phyloP scores from a whole-genome alignment of 2,113 vertebrate genomes.

The Spizaetus ornatus region DNA sequence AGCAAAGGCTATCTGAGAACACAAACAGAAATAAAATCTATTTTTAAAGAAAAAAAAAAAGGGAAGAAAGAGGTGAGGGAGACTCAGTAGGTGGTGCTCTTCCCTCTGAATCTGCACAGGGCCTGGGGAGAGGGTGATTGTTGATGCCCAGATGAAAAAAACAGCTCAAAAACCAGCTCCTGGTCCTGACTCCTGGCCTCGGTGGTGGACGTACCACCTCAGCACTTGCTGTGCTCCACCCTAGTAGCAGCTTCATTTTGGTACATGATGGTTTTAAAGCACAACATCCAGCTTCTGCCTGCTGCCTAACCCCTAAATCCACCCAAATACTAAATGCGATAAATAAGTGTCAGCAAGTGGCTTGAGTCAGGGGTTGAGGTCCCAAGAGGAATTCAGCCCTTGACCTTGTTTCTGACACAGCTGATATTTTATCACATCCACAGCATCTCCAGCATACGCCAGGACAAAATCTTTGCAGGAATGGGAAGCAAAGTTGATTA shows the following conservation, averaged over 20 bases:
- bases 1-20: background rate
- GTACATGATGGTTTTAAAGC: background rate
- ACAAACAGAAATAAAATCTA: background rate
- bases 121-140: background rate
- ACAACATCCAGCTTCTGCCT: background rate
- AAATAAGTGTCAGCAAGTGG: background rate
- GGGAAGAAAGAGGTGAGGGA: background rate
- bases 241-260: background rate
- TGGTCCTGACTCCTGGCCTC: background rate
- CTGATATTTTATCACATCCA: background rate
- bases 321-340: background rate
- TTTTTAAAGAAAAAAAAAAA: no score
- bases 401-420: background rate
- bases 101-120: background rate
- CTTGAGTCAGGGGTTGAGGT: background rate
- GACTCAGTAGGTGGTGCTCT: conserved; percentile 56
- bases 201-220: background rate
- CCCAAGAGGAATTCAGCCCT: background rate
- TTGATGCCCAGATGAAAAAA: background rate
- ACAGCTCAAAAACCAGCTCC: background rate
- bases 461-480: background rate
- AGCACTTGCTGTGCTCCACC: background rate
- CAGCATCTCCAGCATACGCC: background rate
- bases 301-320: background rate
- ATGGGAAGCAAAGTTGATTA: background rate